These are phyloP conservation scores for Carassius carassius DNA, from an alignment of 2,113 vertebrate genomes.

Conservation along the genomic window DNA sequence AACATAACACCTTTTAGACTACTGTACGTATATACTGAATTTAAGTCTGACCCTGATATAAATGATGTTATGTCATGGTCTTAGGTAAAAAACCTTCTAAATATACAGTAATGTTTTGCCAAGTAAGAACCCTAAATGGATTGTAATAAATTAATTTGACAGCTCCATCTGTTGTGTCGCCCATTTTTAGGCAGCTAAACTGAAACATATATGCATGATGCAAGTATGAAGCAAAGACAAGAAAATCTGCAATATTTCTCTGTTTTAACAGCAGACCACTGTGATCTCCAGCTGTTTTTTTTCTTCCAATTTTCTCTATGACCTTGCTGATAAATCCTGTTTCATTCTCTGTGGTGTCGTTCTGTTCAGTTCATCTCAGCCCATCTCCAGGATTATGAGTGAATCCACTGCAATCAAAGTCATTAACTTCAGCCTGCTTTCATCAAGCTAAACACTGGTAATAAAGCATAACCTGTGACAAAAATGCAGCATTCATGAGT, in stretches of 20 bases:
- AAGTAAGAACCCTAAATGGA: background rate
- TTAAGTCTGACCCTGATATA: too few relatives aligned
- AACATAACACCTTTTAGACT: background rate
- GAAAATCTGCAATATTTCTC: background rate
- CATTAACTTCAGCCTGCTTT: constrained; percentile 1
- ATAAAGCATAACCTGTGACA: background rate
- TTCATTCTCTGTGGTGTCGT: background rate
- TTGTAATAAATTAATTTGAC: background rate
- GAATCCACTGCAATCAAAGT: constrained; percentile 6
- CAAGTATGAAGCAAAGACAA: background rate
- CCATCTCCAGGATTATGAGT: background rate
- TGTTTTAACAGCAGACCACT: background rate
- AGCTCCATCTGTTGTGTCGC: background rate
- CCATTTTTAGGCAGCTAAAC: background rate
- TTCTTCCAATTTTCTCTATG: background rate
- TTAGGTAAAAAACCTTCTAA: background rate
- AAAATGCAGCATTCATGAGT: background rate
- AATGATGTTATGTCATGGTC: too few relatives aligned
- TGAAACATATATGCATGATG: background rate
- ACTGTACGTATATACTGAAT: background rate
- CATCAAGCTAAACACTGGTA: background rate
- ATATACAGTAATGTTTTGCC: background rate
- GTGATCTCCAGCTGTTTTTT: background rate
- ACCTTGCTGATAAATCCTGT: background rate
- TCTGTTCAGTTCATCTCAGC: background rate